These are phyloP conservation scores for Rotaria magnacalcarata DNA, from an alignment of 2,888 invertebrate genomes.

Conservation along the genomic window DNA sequence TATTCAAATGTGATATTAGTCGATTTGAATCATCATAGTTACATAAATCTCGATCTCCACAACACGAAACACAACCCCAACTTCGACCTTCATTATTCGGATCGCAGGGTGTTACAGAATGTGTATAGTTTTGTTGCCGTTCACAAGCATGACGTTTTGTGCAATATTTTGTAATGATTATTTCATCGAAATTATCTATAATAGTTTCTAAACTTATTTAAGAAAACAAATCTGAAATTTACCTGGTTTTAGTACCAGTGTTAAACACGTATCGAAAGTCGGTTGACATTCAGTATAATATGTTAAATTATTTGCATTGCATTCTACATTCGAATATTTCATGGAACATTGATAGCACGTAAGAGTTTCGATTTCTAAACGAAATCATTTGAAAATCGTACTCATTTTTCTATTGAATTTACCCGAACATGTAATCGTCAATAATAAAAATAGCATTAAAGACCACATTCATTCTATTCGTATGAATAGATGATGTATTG, in stretches of 20 bases:
- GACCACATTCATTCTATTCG: constrained; percentile 1
- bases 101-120: background rate
- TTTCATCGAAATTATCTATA: background rate
- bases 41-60: constrained; percentile 3
- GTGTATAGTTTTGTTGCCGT: background rate
- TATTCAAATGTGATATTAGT: background rate
- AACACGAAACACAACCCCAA: constrained; percentile 27
- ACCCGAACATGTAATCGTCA: background rate
- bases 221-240: background rate
- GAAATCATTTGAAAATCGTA: background rate
- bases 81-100: constrained; percentile 18
- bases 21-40: constrained; percentile 3
- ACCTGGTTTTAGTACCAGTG: constrained; percentile 26
- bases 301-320: background rate
- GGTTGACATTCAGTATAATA: constrained; percentile 33
- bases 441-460: background rate
- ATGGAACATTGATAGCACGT: constrained; percentile 32
- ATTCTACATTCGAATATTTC: constrained; percentile 20
- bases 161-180: constrained; percentile 34
- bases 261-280: constrained; percentile 3
- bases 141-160: constrained; percentile 33
- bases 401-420: background rate
- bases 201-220: background rate
- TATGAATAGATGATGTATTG: background rate
- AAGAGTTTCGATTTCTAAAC: background rate